phyloP scores from a whole-genome alignment of 2,888 invertebrate species.

The Agrotis clavis region DNA sequence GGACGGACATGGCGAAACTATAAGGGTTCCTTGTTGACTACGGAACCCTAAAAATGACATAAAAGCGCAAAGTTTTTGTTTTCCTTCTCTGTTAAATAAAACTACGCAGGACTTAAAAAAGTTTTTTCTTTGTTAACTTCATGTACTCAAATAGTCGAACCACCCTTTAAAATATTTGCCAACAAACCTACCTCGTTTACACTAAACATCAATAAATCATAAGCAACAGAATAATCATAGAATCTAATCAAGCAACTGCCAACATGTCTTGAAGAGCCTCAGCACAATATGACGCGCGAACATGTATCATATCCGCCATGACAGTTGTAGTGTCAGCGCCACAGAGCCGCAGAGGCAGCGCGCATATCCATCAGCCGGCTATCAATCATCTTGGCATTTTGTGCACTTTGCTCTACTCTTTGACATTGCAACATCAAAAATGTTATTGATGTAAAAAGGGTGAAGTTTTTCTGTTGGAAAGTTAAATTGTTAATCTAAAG shows the following conservation, averaged over 20 bases:
- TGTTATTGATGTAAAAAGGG: constrained; percentile 21
- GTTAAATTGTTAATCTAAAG: background rate
- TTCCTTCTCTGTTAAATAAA: too few relatives aligned
- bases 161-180: background rate
- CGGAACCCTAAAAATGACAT: too few relatives aligned
- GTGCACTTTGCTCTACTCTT: constrained; percentile 65
- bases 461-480: constrained; percentile 24
- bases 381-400: constrained; percentile 69
- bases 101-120: too few relatives aligned
- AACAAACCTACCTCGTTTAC: background rate
- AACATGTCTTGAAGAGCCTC: constrained; percentile 38
- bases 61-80: too few relatives aligned
- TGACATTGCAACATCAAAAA: constrained; percentile 53
- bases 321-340: constrained; percentile 51
- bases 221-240: constrained; percentile 25
- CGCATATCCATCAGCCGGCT: constrained; percentile 61
- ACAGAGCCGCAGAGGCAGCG: constrained; percentile 33
- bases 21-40: too few relatives aligned
- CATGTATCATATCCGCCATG: constrained; percentile 59
- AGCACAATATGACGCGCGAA: constrained; percentile 18
- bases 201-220: constrained; percentile 29
- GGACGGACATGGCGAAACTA: too few relatives aligned
- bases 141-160: background rate
- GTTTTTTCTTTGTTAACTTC: too few relatives aligned
- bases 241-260: constrained; percentile 51